phyloP scores from a whole-genome alignment of 2,888 invertebrate genomes.

The Emmelina monodactyla region DNA sequence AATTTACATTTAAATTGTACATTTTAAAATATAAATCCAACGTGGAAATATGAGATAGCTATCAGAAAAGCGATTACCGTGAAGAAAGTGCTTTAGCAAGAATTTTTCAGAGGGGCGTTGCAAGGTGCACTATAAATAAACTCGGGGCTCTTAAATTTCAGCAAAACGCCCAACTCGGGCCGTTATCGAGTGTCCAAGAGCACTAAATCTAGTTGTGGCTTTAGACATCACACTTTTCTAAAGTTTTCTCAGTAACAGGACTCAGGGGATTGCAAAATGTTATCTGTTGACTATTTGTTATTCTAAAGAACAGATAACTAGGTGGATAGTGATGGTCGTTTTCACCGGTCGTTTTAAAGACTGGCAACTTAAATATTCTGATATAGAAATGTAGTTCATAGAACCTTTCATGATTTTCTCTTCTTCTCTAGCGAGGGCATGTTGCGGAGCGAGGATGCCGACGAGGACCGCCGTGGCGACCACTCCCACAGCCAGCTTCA shows the following conservation, averaged over 20 bases:
- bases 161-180: slow-evolving; percentile 16
- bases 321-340: not conserved
- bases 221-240: slow-evolving; percentile 38
- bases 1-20: too few relatives aligned
- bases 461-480: slow-evolving; percentile 13
- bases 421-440: slow-evolving; percentile 38
- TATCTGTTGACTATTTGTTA: not conserved
- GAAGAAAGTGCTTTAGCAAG: too few relatives aligned
- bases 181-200: slow-evolving; percentile 32
- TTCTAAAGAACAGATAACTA: not conserved
- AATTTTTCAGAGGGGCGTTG: not conserved
- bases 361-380: not conserved
- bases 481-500: not conserved
- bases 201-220: slow-evolving; percentile 46
- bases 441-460: slow-evolving; percentile 20
- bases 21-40: too few relatives aligned
- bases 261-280: not conserved
- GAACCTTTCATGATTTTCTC: slow-evolving; percentile 58
- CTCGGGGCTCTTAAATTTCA: slow-evolving; percentile 5
- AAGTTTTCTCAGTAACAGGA: slow-evolving; percentile 25
- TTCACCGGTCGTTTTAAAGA: not conserved
- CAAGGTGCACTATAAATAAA: slow-evolving; percentile 1
- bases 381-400: slow-evolving; percentile 3
- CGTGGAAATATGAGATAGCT: too few relatives aligned
- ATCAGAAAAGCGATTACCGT: too few relatives aligned